These are phyloP conservation scores for Rhopalosiphum maidis DNA, from an alignment of 1,140 invertebrate genomes.

Conservation along the genomic window DNA sequence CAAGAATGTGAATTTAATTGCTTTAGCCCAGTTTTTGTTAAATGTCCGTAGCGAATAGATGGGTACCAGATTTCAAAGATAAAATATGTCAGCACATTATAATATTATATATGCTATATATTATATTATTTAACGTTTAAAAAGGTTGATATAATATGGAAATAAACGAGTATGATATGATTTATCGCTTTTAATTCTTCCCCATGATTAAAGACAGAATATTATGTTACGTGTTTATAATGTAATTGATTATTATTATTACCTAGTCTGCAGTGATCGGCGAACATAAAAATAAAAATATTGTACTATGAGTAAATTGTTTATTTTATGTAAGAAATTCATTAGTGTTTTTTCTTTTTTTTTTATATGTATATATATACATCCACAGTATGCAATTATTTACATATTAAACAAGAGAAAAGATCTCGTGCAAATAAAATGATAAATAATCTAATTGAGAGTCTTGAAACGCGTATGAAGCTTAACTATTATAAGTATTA, in stretches of 20 bases:
- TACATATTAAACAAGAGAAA: background rate
- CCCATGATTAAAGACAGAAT: background rate
- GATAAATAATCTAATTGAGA: conserved; percentile 10
- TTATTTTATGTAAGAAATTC: conserved; percentile 11
- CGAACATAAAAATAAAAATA: background rate
- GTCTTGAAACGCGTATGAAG: background rate
- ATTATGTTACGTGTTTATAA: conserved; percentile 14
- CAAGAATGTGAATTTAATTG: conserved; percentile 32
- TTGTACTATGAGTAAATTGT: background rate
- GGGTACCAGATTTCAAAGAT: background rate
- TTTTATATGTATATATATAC: too few species aligned
- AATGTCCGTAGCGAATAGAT: background rate
- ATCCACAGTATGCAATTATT: background rate
- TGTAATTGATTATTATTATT: conserved; percentile 20
- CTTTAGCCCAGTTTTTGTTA: conserved; percentile 34
- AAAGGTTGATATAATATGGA: background rate
- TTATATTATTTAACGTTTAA: conserved; percentile 3
- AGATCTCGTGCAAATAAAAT: background rate
- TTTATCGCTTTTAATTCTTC: background rate
- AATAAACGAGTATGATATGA: background rate
- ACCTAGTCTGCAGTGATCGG: background rate
- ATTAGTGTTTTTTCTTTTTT: background rate
- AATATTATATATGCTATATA: background rate
- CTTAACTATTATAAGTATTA: background rate
- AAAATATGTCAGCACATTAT: background rate